Conservation (phyloP, 2,113 vertebrate species). For the Microcebus tavaratra region DNA sequence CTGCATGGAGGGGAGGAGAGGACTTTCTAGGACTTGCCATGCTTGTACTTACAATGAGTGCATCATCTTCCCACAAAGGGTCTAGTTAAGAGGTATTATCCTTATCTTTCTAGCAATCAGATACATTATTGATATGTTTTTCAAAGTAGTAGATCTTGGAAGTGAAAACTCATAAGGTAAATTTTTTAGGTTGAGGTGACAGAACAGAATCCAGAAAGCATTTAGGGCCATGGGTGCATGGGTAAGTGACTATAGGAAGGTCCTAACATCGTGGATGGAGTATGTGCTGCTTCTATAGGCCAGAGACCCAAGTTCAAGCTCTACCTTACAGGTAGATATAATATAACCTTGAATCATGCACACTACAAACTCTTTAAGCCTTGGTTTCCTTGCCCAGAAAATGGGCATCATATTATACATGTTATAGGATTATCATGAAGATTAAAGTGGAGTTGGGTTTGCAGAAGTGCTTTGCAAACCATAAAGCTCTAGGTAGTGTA, state of each 20-base stretch:
- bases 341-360: not conserved
- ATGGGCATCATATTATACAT: not conserved
- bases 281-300: not conserved
- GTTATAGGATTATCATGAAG: not conserved
- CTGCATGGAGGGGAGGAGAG: not conserved
- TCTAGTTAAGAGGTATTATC: not conserved
- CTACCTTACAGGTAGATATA: not conserved
- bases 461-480: not conserved
- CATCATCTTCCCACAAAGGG: not conserved
- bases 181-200: not conserved
- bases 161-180: not conserved
- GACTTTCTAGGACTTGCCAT: not conserved
- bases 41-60: not conserved
- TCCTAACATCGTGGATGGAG: not conserved
- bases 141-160: not conserved
- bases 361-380: not conserved
- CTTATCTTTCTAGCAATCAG: not conserved
- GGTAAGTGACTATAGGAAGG: not conserved
- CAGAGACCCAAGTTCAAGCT: not conserved
- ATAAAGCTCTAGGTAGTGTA: not conserved
- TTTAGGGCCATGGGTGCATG: not conserved
- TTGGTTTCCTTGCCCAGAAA: not conserved
- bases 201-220: not conserved
- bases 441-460: not conserved
- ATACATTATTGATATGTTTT: not conserved